Conservation (phyloP, 1,140 invertebrate genomes). For the Drosophila oshimai region DNA sequence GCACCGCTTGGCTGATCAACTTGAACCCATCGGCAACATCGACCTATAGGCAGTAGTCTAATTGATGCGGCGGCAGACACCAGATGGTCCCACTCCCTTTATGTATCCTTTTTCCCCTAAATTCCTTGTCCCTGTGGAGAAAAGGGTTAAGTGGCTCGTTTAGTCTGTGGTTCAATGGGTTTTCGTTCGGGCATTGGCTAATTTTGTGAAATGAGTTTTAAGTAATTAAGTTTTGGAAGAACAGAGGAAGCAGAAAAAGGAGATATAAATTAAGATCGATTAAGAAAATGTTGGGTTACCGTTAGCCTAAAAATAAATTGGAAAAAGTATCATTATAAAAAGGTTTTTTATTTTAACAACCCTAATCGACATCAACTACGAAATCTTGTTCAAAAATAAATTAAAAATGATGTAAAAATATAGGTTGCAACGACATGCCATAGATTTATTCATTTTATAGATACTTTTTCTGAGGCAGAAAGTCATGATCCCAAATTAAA, state of each 20-base stretch:
- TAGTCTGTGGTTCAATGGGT: conserved; percentile 60
- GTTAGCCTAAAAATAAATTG: neutral
- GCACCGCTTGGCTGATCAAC: conserved; percentile 57
- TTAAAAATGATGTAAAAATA: too few relatives aligned
- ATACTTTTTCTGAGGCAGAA: too few relatives aligned
- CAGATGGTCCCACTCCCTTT: conserved; percentile 22
- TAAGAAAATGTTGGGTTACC: neutral
- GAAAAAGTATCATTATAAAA: neutral
- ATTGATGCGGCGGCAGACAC: conserved; percentile 54
- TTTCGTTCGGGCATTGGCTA: conserved; percentile 35
- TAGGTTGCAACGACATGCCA: too few relatives aligned
- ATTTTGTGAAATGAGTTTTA: conserved; percentile 43
- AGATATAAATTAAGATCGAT: conserved; percentile 15
- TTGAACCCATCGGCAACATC: conserved; percentile 63
- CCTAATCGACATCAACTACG: too few relatives aligned
- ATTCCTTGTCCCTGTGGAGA: neutral
- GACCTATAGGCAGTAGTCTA: conserved; percentile 30
- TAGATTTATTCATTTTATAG: too few relatives aligned
- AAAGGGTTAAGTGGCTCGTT: conserved; percentile 70
- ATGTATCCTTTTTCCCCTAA: neutral
- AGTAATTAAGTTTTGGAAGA: conserved; percentile 26
- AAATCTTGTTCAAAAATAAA: too few relatives aligned
- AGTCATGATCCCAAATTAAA: too few relatives aligned
- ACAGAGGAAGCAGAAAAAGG: neutral
- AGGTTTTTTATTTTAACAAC: too few relatives aligned